phyloP scores from a whole-genome alignment of 2,797 vertebrate species.

The Gallinago nigripennis region DNA sequence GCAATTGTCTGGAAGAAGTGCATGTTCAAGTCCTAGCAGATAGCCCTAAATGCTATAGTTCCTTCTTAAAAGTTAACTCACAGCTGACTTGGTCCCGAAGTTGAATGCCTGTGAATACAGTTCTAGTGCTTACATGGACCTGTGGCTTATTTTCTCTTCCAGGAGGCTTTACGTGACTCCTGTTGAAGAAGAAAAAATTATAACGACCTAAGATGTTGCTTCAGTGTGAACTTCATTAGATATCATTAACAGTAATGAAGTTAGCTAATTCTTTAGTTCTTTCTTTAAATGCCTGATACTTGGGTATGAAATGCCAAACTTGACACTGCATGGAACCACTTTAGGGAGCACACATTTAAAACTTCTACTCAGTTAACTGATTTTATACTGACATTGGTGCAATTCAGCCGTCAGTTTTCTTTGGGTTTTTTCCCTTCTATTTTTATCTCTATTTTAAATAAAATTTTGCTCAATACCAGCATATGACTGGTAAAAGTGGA shows the following conservation, averaged over 20 bases:
- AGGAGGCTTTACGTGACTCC: not conserved
- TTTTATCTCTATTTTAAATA: not conserved
- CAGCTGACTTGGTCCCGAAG: not conserved
- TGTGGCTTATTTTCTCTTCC: not conserved
- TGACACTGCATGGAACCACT: not conserved
- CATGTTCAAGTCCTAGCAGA: not conserved
- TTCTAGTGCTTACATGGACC: not conserved
- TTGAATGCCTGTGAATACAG: fast-evolving
- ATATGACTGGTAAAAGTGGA: not conserved
- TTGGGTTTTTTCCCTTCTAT: not conserved
- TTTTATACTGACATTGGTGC: not conserved
- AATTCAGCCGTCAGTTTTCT: not conserved
- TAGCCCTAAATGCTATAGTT: not conserved
- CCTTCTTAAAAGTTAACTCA: not conserved
- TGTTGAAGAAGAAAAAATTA: not conserved
- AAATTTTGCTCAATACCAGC: not conserved
- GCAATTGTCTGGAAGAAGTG: not conserved
- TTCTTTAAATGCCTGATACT: not conserved
- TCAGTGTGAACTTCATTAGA: not conserved
- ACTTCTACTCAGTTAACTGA: not conserved
- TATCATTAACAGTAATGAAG: not conserved
- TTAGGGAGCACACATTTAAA: not conserved
- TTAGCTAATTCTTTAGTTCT: not conserved
- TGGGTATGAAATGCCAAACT: not conserved
- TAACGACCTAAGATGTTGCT: not conserved